Conservation (phyloP, 1,140 invertebrate genomes). For the Rhopalosiphum padi region DNA sequence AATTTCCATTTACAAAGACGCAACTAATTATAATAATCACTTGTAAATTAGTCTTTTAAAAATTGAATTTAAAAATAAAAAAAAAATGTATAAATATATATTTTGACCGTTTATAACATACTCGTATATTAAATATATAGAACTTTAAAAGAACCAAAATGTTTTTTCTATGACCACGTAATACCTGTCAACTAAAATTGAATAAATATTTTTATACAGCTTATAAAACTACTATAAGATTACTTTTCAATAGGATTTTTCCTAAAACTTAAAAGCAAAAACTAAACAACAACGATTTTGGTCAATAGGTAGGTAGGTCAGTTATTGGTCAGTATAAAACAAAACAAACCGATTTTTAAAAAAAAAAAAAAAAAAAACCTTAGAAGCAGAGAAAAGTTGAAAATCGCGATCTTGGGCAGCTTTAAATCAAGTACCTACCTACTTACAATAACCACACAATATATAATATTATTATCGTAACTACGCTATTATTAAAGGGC, state of each 20-base stretch:
- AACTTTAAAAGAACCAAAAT: no score
- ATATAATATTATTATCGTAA: background rate
- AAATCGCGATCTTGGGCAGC: background rate
- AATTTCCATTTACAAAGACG: no score
- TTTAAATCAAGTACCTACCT: background rate
- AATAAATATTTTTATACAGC: background rate
- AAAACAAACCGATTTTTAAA: background rate
- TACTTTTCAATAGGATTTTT: background rate
- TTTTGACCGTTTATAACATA: no score
- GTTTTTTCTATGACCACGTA: background rate
- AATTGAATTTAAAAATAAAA: no score
- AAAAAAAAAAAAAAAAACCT: background rate
- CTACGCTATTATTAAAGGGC: background rate
- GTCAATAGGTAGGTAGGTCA: no score
- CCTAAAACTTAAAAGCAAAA: no score
- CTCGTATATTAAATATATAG: no score
- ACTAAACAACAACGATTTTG: background rate
- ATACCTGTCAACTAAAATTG: background rate
- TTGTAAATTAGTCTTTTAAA: no score
- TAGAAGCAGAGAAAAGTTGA: background rate
- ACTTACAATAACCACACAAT: no score
- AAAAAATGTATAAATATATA: no score
- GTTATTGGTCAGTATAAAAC: background rate
- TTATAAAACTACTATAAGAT: background rate
- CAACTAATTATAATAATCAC: no score